Base-by-base conservation (phyloP, 2,888 invertebrate genomes). In the Ophraella communa region DNA sequence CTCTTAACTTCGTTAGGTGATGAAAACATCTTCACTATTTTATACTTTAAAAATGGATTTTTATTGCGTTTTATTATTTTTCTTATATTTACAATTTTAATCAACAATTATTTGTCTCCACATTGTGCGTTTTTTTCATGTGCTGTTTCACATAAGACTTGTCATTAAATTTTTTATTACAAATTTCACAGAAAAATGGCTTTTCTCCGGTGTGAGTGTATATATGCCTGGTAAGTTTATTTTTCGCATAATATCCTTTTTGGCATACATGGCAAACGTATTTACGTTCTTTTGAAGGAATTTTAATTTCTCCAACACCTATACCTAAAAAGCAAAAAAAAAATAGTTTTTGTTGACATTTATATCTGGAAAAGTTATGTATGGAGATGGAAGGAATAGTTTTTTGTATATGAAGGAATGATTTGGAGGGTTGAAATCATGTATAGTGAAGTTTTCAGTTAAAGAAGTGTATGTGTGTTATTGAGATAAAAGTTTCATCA, bases 201-300 rank as follows among this genome's bases (percentile, higher is more conserved):
- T 76, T 77, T 21, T 76, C 76, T 3, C 77, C 77, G 1, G 76
- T 69, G 55, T 78, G 78, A 1, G 76, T 75, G 53, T 75, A 76
- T 55, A 77, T 49, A 57, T 79, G 78, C 33, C 78, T 61, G n/a
- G 73, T 75, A 18, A 79, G 64, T 61, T 78, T 78, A 42, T 75
- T 74, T 59, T 75, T 77, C 1, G 75, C 78, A 53, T 71, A 76
- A 58, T 76, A 79, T 4, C 83, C 81, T 71, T 86, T 86, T 0
- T 77, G 74, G 47, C 79, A 79, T 10, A 77, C 69, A 52, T 76
- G 74, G 64, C 79, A 79, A 27, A 73, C 66, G 47, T 74, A 76
- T 54, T 76, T 77, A 30, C 76, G 69, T 83, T 85, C 47, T 80
- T 83, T 70, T 0, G 72, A 64, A 7, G 78, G 77, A 2, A 78